phyloP scores from a whole-genome alignment of 2,797 vertebrate genomes.

The Oryzias dopingdopingensis region DNA sequence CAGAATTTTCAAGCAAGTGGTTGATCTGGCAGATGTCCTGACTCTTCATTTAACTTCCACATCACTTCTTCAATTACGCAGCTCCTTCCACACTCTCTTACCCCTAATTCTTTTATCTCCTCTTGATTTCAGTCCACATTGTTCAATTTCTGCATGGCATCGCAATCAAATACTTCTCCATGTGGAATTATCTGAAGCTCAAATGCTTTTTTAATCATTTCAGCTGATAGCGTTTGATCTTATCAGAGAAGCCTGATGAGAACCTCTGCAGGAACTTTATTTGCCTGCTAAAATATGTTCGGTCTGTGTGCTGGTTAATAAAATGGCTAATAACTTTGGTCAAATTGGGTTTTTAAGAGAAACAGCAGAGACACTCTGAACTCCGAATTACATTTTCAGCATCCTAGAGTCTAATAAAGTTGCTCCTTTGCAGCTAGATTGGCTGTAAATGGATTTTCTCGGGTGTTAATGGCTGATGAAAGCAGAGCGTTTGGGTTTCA shows the following conservation, averaged over 20 bases:
- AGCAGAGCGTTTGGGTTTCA: slow-evolving; percentile 29
- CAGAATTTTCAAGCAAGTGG: neutral
- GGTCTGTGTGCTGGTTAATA: slow-evolving; percentile 5
- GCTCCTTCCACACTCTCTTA: neutral
- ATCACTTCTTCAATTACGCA: neutral
- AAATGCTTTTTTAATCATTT: slow-evolving; percentile 43
- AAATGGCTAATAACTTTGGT: slow-evolving; percentile 11
- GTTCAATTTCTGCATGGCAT: slow-evolving; percentile 4
- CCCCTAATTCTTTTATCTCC: slow-evolving; percentile 1
- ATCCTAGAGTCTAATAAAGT: slow-evolving; percentile 22
- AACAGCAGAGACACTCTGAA: slow-evolving; percentile 23
- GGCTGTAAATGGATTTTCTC: slow-evolving; percentile 35
- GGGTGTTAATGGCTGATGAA: slow-evolving; percentile 44
- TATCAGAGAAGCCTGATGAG: slow-evolving; percentile 11
- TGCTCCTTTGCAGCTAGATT: slow-evolving; percentile 36
- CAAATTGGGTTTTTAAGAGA: slow-evolving; percentile 34
- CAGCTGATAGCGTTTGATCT: slow-evolving; percentile 20
- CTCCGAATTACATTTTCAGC: slow-evolving; percentile 30
- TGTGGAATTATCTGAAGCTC: slow-evolving; percentile 36
- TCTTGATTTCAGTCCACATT: slow-evolving; percentile 1
- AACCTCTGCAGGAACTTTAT: slow-evolving; percentile 12
- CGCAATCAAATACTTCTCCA: slow-evolving; percentile 29
- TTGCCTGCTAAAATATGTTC: slow-evolving; percentile 10
- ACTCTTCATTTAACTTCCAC: neutral
- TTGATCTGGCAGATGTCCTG: neutral